These are phyloP conservation scores for Watsonalla binaria DNA, from an alignment of 2,888 invertebrate species.

Conservation along the genomic window DNA sequence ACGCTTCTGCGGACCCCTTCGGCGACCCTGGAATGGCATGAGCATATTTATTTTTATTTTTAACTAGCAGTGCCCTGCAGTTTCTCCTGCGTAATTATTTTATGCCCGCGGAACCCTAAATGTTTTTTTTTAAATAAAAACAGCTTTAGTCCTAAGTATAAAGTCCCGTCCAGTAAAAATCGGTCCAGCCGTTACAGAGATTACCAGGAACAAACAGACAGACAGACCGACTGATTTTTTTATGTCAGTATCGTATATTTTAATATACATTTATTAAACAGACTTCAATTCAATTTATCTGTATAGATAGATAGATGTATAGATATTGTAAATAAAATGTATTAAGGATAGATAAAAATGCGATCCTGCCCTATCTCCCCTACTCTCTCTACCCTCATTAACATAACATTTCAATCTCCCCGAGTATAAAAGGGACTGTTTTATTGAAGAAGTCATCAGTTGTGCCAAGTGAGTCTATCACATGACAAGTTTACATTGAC, in stretches of 20 bases:
- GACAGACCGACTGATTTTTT: too few relatives aligned
- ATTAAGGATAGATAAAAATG: background rate
- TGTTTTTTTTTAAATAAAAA: background rate
- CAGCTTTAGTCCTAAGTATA: background rate
- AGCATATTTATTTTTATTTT: too few relatives aligned
- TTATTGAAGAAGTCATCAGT: slow-evolving; percentile 13
- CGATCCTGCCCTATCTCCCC: background rate
- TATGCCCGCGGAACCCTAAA: too few relatives aligned
- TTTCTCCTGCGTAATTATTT: too few relatives aligned
- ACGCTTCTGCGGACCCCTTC: too few relatives aligned
- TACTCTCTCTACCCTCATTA: slow-evolving; percentile 9
- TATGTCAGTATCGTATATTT: too few relatives aligned
- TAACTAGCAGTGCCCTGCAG: too few relatives aligned
- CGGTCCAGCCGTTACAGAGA: background rate
- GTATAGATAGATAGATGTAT: too few relatives aligned
- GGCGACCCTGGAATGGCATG: too few relatives aligned
- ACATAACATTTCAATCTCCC: slow-evolving; percentile 17
- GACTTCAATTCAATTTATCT: too few relatives aligned
- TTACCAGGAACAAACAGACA: too few relatives aligned
- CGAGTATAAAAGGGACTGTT: slow-evolving; percentile 13
- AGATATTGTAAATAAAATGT: background rate
- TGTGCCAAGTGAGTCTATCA: background rate
- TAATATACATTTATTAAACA: too few relatives aligned
- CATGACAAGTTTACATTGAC: background rate
- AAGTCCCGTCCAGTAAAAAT: background rate